These are phyloP conservation scores for Drosophila cracens DNA, from an alignment of 2,888 invertebrate species.

Conservation along the genomic window DNA sequence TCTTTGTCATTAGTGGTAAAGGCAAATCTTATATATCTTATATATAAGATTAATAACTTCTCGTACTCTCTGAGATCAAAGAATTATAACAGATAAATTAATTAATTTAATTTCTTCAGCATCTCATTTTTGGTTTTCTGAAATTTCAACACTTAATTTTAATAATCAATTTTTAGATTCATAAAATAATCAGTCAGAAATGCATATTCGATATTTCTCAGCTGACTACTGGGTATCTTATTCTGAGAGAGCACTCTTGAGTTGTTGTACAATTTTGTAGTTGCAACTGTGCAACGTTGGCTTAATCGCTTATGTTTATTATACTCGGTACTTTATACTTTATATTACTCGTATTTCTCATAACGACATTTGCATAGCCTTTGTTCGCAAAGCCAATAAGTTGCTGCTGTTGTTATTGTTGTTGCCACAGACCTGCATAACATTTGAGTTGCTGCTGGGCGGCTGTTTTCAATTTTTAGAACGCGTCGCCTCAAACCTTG, in stretches of 20 bases:
- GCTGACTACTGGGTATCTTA: conserved; percentile 6
- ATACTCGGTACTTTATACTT: conserved; percentile 69
- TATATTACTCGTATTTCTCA: conserved; percentile 46
- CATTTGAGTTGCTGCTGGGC: conserved; percentile 11
- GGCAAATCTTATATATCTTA: neutral
- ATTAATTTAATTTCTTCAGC: neutral
- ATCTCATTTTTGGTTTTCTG: neutral
- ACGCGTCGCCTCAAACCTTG: conserved; percentile 21
- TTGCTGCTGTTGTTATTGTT: conserved; percentile 22
- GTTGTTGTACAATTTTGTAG: conserved; percentile 47
- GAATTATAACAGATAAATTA: neutral
- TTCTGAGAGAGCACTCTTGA: neutral
- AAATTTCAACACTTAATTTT: neutral
- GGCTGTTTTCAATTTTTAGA: conserved; percentile 29
- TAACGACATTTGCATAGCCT: conserved; percentile 72
- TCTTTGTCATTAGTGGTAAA: neutral
- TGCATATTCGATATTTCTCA: neutral
- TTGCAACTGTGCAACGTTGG: conserved; percentile 58
- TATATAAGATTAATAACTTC: neutral
- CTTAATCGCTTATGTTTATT: conserved; percentile 76
- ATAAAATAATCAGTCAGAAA: neutral
- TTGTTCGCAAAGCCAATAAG: conserved; percentile 58
- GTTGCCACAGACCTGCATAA: conserved; percentile 12
- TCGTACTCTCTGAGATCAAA: neutral
- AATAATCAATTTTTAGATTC: neutral